Evolutionary conservation across 2,797 vertebrate genomes (phyloP).

Genomic region (Catostomus latipinnis): DNA sequence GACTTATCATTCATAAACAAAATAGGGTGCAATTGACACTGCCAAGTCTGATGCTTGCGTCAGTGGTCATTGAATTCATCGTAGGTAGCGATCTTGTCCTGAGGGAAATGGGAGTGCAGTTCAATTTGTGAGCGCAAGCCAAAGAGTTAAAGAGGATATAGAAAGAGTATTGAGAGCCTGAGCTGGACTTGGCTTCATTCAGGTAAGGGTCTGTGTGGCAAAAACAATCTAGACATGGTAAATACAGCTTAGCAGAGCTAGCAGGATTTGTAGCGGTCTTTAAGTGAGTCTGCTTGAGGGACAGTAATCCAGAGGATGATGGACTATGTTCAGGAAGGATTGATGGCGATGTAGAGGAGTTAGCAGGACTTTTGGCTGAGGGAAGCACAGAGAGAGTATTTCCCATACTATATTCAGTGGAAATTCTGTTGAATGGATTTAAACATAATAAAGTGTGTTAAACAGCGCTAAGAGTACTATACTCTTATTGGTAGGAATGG

Average conservation of each 20-base stretch:
- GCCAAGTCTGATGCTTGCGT: constrained; percentile 26
- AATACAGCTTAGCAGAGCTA: constrained; percentile 49
- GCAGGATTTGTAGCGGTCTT: constrained; percentile 51
- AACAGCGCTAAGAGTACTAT: too few relatives aligned
- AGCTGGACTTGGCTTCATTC: constrained; percentile 36
- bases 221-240: constrained; percentile 43
- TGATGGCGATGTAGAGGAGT: too few relatives aligned
- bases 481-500: too few relatives aligned
- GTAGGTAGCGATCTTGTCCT: background rate
- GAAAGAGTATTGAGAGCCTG: constrained; percentile 15
- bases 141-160: constrained; percentile 39
- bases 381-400: background rate
- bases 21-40: constrained; percentile 5
- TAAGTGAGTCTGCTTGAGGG: constrained; percentile 6
- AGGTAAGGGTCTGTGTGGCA: constrained; percentile 41
- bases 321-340: too few relatives aligned
- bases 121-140: constrained; percentile 10
- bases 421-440: too few relatives aligned
- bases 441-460: too few relatives aligned
- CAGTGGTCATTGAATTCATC: constrained; percentile 24
- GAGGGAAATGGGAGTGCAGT: background rate
- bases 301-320: too few relatives aligned
- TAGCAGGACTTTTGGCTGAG: background rate
- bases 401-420: too few relatives aligned
- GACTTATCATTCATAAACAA: constrained; percentile 25